These are phyloP conservation scores for Chionis minor DNA, from an alignment of 2,113 vertebrate genomes.

Conservation along the genomic window DNA sequence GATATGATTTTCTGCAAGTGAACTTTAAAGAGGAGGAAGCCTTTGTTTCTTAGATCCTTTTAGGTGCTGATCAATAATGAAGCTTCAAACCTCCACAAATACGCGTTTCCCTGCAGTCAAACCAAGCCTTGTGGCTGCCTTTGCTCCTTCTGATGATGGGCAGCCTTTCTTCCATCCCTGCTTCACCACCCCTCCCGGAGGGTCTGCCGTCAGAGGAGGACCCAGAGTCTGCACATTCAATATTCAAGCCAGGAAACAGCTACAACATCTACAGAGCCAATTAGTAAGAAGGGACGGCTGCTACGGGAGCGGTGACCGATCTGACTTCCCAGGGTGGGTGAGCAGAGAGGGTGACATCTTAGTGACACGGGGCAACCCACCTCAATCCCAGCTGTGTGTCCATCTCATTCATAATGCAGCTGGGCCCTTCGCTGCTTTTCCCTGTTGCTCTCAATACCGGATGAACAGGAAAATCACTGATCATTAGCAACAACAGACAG, in stretches of 20 bases:
- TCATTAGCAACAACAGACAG: conserved; percentile 10
- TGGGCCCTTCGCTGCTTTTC: not conserved
- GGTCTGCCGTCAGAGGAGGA: not conserved
- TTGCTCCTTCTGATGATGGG: not conserved
- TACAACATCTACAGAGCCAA: not conserved
- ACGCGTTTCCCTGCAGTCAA: not conserved
- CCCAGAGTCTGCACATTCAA: not conserved
- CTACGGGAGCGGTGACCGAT: accelerated
- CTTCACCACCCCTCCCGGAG: not conserved
- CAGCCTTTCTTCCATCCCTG: conserved; percentile 21
- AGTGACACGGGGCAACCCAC: not conserved
- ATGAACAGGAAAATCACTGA: conserved; percentile 24
- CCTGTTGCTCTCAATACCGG: not conserved
- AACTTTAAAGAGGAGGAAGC: conserved; percentile 55
- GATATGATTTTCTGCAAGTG: not conserved
- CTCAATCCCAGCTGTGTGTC: not conserved
- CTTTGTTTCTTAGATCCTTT: conserved; percentile 57
- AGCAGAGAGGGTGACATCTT: not conserved
- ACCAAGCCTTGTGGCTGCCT: not conserved
- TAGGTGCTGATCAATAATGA: conserved; percentile 48
- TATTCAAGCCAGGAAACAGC: not conserved
- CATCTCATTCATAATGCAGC: conserved; percentile 41
- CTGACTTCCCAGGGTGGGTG: not conserved
- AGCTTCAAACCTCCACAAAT: conserved; percentile 1
- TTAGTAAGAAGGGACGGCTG: not conserved